phyloP scores from a whole-genome alignment of 2,888 invertebrate genomes.

The Anodontia alba region DNA sequence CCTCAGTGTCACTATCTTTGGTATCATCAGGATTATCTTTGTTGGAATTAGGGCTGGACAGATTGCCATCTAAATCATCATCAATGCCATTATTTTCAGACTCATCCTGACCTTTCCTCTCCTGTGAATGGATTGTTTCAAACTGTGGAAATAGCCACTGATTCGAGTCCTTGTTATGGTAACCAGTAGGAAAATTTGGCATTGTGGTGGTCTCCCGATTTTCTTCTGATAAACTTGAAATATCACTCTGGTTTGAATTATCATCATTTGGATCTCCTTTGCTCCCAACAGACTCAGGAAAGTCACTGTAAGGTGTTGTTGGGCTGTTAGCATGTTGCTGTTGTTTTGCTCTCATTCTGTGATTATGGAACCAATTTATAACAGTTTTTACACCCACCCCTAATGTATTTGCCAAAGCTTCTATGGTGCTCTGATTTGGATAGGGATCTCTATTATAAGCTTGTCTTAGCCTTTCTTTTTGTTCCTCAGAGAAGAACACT shows the following conservation, averaged over 20 bases:
- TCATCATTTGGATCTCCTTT: conserved; percentile 78
- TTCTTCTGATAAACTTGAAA: conserved; percentile 75
- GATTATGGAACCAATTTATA: conserved; percentile 99
- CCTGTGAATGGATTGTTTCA: conserved; percentile 69
- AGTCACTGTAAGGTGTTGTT: conserved; percentile 53
- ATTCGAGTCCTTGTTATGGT: conserved; percentile 63
- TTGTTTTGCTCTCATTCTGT: conserved; percentile 97
- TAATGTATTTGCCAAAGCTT: conserved; percentile 96
- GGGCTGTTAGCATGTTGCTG: conserved; percentile 77
- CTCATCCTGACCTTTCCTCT: neutral
- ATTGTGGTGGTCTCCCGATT: conserved; percentile 51
- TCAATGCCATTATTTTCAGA: conserved; percentile 40
- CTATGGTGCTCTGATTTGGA: conserved; percentile 98
- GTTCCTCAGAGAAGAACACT: conserved; percentile 98
- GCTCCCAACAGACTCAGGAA: conserved; percentile 42
- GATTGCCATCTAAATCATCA: conserved; percentile 46
- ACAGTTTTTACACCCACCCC: conserved; percentile 97
- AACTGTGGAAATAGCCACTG: conserved; percentile 84
- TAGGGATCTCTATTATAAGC: conserved; percentile 99
- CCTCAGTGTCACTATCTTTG: conserved; percentile 45
- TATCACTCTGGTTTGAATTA: conserved; percentile 79
- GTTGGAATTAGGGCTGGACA: conserved; percentile 48
- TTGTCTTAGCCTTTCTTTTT: conserved; percentile 96
- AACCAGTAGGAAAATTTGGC: conserved; percentile 58
- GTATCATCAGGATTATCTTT: conserved; percentile 54